These are phyloP conservation scores for Argya squamiceps DNA, from an alignment of 2,797 vertebrate species.

Conservation along the genomic window DNA sequence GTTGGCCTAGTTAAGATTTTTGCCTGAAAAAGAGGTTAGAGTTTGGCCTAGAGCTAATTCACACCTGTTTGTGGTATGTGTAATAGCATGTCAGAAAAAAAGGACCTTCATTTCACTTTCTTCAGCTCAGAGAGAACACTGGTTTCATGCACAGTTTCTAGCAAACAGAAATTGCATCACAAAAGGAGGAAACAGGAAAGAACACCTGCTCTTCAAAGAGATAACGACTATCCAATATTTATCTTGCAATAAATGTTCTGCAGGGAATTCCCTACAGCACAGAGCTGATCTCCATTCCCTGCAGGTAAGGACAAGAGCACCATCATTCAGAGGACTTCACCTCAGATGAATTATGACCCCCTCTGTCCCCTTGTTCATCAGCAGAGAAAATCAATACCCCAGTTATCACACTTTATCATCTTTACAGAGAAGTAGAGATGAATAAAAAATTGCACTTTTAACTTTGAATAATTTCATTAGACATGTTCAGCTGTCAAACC, in stretches of 20 bases:
- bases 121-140: background rate
- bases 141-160: background rate
- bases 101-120: background rate
- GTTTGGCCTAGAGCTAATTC: slow-evolving; percentile 1
- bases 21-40: background rate
- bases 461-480: background rate
- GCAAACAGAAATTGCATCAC: background rate
- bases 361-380: background rate
- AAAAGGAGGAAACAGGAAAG: background rate
- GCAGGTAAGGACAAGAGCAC: background rate
- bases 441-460: slow-evolving; percentile 29
- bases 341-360: background rate
- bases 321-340: background rate
- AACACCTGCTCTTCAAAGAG: background rate
- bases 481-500: background rate
- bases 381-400: background rate
- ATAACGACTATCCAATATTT: background rate
- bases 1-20: background rate
- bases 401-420: background rate
- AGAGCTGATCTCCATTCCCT: background rate
- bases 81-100: background rate
- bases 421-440: background rate
- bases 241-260: background rate
- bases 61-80: background rate
- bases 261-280: background rate